Evolutionary conservation across 2,797 vertebrate genomes (phyloP), one percentile per base, ranked within the genome.

Genomic region (Martes flavigula): DNA sequence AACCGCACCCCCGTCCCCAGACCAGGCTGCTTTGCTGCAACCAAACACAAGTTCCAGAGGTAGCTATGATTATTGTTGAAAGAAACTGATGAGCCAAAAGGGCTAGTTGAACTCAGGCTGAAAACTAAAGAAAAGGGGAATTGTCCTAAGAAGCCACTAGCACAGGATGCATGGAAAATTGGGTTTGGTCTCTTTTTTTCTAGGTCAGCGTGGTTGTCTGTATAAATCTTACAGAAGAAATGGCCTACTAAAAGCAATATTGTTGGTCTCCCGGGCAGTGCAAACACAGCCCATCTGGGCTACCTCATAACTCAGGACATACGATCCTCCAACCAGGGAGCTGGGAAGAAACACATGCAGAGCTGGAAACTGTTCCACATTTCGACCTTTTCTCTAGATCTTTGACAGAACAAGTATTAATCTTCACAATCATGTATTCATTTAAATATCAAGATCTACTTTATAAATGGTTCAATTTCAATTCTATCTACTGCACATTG

Each of bases 141-240:
- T 10, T 73, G 43, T 94, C 60, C 56, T 58, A 27, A 83, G 75
- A 92, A 93, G 70, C 56, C 75, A 78, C 35, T 40, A 87, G 35
- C 21, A n/a, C 70, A 23, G 5, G 35, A 54, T 38, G 3, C 86
- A 48, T 51, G 54, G 93, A 85, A 72, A 94, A 75, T 1, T 72
- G 43, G 88, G 32, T 87, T 84, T 79, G 85, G 68, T 87, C 46
- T 62, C 40, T 81, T 90, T 68, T 89, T 68, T 68, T 68, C 83
- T 68, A 94, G 95, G 91, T 90, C 62, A 87, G 38, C 18, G 38
- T 6, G 30, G 93, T 96, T 83, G 86, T 78, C 95, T 43, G 35
- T 78, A 79, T 82, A 62, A 91, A 72, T 35, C 12, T 60, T 62
- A 70, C 2, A 20, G 60, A 30, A 70, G 77, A 81, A 70, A 62